Percentiles rank a stretch among this genome's conserved stretches.
Evolutionary conservation across 2,797 vertebrate species (phyloP).

Genomic region (Oreortyx pictus): DNA sequence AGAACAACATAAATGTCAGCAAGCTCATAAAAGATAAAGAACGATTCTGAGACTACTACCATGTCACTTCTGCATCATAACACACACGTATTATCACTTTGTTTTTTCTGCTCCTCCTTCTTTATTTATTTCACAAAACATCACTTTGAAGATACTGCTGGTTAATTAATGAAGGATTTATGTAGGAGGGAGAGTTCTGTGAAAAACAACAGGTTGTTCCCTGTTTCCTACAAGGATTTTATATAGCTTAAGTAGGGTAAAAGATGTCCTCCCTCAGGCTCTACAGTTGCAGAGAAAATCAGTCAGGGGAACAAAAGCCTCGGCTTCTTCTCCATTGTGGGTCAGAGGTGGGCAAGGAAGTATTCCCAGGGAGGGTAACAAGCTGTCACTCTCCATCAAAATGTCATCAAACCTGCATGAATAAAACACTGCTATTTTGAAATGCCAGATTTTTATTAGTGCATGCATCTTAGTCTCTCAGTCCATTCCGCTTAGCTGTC

Average conservation of each 20-base stretch:
- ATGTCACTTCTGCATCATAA: constrained; percentile 6
- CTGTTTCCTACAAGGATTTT: constrained; percentile 4
- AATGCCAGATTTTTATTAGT: neutral
- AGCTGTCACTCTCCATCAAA: neutral
- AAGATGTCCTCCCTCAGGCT: neutral
- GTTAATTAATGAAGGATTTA: constrained; percentile 28
- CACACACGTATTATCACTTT: neutral
- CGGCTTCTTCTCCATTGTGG: neutral
- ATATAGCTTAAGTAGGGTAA: neutral
- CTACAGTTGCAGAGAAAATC: neutral
- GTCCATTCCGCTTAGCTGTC: neutral
- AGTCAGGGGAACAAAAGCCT: neutral
- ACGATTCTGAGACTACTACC: neutral
- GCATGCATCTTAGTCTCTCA: neutral
- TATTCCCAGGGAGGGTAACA: neutral
- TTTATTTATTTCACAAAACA: neutral
- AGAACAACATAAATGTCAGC: neutral
- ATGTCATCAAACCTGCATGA: neutral
- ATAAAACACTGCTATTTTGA: neutral
- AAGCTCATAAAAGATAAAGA: neutral
- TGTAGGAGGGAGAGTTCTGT: neutral
- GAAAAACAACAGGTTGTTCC: constrained; percentile 16
- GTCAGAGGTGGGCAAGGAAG: neutral
- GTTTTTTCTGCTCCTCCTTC: neutral
- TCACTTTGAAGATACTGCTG: neutral